These are phyloP conservation scores for Drosophila quinaria DNA, from an alignment of 2,888 invertebrate genomes.

Conservation along the genomic window DNA sequence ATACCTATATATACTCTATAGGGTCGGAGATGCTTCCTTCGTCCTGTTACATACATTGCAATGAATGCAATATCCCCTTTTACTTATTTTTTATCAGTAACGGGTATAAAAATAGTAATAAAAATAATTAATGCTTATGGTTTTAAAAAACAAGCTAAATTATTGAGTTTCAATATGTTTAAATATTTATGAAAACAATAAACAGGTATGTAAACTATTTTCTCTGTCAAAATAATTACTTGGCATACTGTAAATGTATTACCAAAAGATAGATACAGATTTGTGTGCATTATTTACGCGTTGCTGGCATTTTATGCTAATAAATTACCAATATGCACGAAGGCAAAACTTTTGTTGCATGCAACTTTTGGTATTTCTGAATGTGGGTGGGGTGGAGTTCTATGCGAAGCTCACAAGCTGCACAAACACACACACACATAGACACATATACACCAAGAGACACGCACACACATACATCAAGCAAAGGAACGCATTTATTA, in stretches of 20 bases:
- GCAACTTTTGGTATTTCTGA: slow-evolving; percentile 48
- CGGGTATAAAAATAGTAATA: too few relatives aligned
- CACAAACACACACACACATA: slow-evolving; percentile 34
- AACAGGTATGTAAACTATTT: background rate
- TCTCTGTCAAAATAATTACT: slow-evolving; percentile 1
- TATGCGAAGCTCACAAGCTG: slow-evolving; percentile 70
- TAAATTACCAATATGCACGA: slow-evolving; percentile 78
- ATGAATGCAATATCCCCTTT: too few relatives aligned
- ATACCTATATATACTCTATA: too few relatives aligned
- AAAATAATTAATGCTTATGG: too few relatives aligned
- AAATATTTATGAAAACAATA: too few relatives aligned
- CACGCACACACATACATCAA: slow-evolving; percentile 10
- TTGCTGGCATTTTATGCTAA: slow-evolving; percentile 77
- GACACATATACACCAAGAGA: background rate
- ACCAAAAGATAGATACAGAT: slow-evolving; percentile 62
- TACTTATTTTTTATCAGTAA: too few relatives aligned
- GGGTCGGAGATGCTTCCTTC: too few relatives aligned
- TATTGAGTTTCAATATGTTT: too few relatives aligned
- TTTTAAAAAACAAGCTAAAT: too few relatives aligned
- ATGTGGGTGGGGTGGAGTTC: slow-evolving; percentile 20
- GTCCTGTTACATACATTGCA: too few relatives aligned
- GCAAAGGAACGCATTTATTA: slow-evolving; percentile 58
- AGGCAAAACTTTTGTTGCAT: slow-evolving; percentile 72
- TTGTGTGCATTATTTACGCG: slow-evolving; percentile 77
- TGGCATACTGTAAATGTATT: slow-evolving; percentile 10